Percentiles rank a stretch among this genome's conserved stretches.
Conservation (phyloP, 2,113 vertebrate genomes). For the Poecile atricapillus region DNA sequence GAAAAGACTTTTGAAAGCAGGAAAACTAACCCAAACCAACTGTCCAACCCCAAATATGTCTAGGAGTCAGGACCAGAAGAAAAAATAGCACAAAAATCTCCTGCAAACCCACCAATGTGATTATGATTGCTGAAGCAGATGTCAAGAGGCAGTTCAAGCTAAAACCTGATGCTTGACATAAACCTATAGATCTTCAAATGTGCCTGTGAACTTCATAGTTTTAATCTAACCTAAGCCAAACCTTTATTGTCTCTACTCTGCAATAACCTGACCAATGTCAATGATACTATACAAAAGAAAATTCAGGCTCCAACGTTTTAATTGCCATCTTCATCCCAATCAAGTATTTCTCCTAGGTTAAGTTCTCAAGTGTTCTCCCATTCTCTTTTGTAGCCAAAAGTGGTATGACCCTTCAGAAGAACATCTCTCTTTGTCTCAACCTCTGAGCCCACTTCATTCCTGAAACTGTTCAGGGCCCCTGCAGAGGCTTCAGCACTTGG, state of each 20-base stretch:
- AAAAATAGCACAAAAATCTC: background rate
- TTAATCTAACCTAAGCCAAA: background rate
- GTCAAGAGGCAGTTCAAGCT: background rate
- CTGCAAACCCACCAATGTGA: accelerated
- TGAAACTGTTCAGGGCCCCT: background rate
- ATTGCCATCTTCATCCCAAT: background rate
- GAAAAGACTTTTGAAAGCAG: background rate
- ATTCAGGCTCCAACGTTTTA: background rate
- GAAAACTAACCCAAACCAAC: background rate
- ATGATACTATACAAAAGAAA: background rate
- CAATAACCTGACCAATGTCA: background rate
- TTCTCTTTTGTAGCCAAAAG: background rate
- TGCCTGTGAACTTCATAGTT: background rate
- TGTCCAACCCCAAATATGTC: background rate
- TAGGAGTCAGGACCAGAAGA: background rate
- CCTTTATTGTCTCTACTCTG: background rate
- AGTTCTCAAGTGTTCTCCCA: background rate
- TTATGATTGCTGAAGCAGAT: background rate
- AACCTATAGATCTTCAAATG: background rate
- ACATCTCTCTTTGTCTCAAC: background rate
- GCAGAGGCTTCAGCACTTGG: background rate
- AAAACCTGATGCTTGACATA: background rate
- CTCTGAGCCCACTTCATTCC: background rate
- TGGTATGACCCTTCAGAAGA: background rate
- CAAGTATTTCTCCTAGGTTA: background rate